Evolutionary conservation across 2,113 vertebrate species (phyloP).

Genomic region (Ceyx cyanopectus): DNA sequence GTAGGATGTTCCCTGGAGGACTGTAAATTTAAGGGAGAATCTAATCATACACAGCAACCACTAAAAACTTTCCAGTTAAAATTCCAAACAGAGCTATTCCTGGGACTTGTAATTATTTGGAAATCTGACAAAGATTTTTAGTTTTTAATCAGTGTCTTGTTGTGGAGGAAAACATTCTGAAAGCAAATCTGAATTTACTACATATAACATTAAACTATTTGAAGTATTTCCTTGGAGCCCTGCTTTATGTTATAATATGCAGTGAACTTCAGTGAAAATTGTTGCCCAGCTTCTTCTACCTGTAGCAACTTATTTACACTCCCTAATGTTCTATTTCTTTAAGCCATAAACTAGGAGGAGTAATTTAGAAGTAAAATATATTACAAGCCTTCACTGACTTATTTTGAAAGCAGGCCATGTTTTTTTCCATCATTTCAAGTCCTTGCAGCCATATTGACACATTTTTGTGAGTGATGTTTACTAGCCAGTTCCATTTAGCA

Average conservation of each 20-base stretch:
- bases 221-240: neutral
- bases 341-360: slow-evolving; percentile 21
- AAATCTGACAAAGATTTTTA: neutral
- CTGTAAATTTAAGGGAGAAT: neutral
- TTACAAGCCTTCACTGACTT: slow-evolving; percentile 6
- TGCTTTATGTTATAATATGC: neutral
- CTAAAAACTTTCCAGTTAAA: neutral
- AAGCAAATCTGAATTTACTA: neutral
- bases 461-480: slow-evolving; percentile 60
- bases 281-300: neutral
- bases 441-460: slow-evolving; percentile 66
- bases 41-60: neutral
- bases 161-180: neutral
- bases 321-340: neutral
- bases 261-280: neutral
- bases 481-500: slow-evolving; percentile 65
- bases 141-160: neutral
- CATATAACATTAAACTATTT: neutral
- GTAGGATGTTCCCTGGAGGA: neutral
- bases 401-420: slow-evolving; percentile 15
- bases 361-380: slow-evolving; percentile 55
- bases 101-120: neutral
- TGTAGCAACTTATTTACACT: neutral
- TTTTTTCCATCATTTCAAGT: slow-evolving; percentile 51
- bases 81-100: neutral